Evolutionary conservation across 2,888 invertebrate species (phyloP).

Genomic region (Galerucella pusilla): DNA sequence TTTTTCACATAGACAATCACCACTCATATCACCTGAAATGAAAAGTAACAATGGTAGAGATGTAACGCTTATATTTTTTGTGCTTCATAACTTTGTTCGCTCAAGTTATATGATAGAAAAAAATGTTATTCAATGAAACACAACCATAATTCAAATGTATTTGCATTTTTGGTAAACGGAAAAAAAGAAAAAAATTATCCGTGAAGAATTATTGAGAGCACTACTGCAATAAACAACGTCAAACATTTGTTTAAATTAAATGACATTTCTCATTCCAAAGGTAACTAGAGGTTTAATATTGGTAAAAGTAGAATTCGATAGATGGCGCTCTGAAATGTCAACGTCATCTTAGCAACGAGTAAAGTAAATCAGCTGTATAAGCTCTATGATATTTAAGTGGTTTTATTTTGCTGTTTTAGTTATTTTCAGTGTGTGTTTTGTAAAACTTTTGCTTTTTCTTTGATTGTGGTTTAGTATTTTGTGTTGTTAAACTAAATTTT

Average conservation of each 20-base stretch:
- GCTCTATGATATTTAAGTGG: no score
- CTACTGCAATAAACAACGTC: not conserved
- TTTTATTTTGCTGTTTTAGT: no score
- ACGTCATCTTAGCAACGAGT: no score
- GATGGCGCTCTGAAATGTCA: no score
- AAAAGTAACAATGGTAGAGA: conserved; percentile 31
- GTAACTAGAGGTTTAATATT: not conserved
- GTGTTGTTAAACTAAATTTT: no score
- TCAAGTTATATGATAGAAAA: conserved; percentile 45
- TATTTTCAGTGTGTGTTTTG: no score
- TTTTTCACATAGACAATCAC: conserved; percentile 53
- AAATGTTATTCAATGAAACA: conserved; percentile 21
- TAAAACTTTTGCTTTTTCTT: no score
- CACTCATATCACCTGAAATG: conserved; percentile 48
- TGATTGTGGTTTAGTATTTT: no score
- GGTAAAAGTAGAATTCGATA: no score
- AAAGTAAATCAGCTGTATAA: no score
- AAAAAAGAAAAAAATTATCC: not conserved
- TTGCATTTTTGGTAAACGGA: no score
- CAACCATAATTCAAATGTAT: conserved; percentile 11
- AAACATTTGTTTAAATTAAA: not conserved
- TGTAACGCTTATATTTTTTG: conserved; percentile 45
- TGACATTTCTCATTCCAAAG: not conserved
- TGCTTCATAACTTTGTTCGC: conserved; percentile 47
- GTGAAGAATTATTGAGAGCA: no score